Conservation (phyloP, 2,888 invertebrate species). For the Scaptomyza reducta region DNA sequence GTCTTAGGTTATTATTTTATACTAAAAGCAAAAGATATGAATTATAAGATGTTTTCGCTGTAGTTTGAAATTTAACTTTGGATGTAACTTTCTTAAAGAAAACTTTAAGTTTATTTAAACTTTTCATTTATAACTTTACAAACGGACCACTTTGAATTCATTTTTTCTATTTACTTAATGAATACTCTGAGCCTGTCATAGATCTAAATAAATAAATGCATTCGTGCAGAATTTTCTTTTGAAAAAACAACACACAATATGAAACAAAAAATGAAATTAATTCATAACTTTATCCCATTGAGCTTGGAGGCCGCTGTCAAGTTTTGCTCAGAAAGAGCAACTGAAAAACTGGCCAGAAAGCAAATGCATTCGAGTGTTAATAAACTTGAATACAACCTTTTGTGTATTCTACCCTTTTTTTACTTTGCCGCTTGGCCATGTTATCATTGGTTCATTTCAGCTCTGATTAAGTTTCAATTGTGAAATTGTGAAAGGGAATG, state of each 20-base stretch:
- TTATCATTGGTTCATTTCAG: conserved; percentile 36
- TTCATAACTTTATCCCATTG: conserved; percentile 45
- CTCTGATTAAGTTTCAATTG: conserved; percentile 29
- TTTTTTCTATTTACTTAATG: conserved; percentile 26
- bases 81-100: no score
- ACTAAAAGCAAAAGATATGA: no score
- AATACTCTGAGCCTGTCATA: conserved; percentile 2
- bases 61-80: no score
- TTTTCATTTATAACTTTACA: conserved; percentile 7
- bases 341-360: conserved; percentile 19
- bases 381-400: conserved; percentile 40
- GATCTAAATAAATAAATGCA: conserved; percentile 39
- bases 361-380: conserved; percentile 66
- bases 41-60: no score
- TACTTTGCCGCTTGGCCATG: conserved; percentile 13
- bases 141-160: conserved; percentile 4
- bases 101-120: not conserved
- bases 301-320: conserved; percentile 10
- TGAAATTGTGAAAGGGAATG: not conserved
- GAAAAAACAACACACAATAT: conserved; percentile 27
- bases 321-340: conserved; percentile 1
- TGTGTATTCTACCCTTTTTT: conserved; percentile 35
- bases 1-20: no score
- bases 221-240: conserved; percentile 55
- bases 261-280: conserved; percentile 29